Conservation (phyloP, 2,797 vertebrate genomes). For the Phalanger gymnotis region DNA sequence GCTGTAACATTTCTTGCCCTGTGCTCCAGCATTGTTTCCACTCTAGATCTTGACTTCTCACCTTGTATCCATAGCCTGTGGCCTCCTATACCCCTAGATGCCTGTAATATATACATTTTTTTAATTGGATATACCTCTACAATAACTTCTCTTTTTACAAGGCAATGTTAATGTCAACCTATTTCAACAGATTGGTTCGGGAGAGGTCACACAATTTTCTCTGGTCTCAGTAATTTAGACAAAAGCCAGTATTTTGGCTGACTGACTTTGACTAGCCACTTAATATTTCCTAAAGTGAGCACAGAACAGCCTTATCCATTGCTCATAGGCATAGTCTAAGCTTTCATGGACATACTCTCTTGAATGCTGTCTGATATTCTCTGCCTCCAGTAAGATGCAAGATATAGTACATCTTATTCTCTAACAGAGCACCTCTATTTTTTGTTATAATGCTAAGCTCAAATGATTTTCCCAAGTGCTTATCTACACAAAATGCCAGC, state of each 20-base stretch:
- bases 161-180: not conserved
- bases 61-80: not conserved
- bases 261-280: not conserved
- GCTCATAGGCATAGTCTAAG: not conserved
- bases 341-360: not conserved
- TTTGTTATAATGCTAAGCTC: not conserved
- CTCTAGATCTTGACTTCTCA: not conserved
- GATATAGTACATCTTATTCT: not conserved
- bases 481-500: constrained; percentile 31
- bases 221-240: not conserved
- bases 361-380: not conserved
- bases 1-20: not conserved
- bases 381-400: not conserved
- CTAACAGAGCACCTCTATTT: not conserved
- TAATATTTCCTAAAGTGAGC: not conserved
- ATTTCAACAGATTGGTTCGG: not conserved
- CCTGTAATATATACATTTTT: not conserved
- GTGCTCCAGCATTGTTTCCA: not conserved
- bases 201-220: not conserved
- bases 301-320: not conserved
- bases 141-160: not conserved
- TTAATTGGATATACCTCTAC: not conserved
- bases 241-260: not conserved
- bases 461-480: constrained; percentile 20
- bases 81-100: not conserved